Conservation (phyloP, 2,797 vertebrate species). For the Forpus xanthops region DNA sequence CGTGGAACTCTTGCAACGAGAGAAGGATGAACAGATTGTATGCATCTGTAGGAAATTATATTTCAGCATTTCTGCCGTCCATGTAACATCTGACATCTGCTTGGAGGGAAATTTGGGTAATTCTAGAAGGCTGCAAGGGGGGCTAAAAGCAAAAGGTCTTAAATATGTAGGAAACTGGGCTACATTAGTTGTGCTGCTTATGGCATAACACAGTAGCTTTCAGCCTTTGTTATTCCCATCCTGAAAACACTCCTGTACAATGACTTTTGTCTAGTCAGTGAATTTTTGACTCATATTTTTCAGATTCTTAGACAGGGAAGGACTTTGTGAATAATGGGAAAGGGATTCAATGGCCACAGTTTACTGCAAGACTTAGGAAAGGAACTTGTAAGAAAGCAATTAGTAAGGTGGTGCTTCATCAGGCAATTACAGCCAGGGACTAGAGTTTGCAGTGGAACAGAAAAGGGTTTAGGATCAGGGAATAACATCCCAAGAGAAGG, state of each 20-base stretch:
- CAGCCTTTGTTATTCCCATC: not conserved
- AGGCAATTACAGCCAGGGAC: not conserved
- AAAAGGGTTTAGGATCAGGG: not conserved
- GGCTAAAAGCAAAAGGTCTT: not conserved
- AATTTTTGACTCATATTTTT: not conserved
- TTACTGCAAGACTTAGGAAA: not conserved
- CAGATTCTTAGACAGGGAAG: not conserved
- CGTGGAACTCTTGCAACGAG: not conserved
- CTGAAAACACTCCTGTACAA: not conserved
- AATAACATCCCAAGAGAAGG: not conserved
- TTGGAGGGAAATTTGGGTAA: not conserved
- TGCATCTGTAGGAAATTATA: not conserved
- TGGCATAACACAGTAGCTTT: not conserved
- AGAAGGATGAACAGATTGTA: not conserved
- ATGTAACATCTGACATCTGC: not conserved
- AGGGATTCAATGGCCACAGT: not conserved
- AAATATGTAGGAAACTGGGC: not conserved
- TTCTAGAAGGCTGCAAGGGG: not conserved
- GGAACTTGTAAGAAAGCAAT: not conserved
- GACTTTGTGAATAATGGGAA: not conserved
- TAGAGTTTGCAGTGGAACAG: not conserved
- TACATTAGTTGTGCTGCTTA: not conserved
- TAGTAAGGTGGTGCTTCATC: not conserved
- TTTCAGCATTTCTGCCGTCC: not conserved
- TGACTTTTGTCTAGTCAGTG: not conserved